Percentiles rank a stretch among this genome's conserved stretches.
Evolutionary conservation across 2,113 vertebrate species (phyloP).

Genomic region (Corythaixoides concolor): DNA sequence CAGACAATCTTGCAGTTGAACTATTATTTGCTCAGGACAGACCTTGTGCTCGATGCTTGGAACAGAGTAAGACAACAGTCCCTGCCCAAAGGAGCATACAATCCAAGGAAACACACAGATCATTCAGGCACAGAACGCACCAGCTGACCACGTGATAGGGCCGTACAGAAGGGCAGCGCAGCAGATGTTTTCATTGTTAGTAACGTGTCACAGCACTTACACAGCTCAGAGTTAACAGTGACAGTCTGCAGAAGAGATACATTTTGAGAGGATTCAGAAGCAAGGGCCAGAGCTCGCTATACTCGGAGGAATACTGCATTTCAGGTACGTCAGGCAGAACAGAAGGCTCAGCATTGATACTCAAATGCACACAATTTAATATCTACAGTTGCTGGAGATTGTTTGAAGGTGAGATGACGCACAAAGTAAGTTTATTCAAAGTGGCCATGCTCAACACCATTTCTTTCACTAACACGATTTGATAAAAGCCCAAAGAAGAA

Average conservation of each 20-base stretch:
- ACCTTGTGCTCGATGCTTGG: slow-evolving; percentile 8
- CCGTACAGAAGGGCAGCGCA: slow-evolving; percentile 11
- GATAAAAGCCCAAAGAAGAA: neutral
- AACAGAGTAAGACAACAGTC: slow-evolving; percentile 17
- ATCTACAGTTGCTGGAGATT: neutral
- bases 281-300: neutral
- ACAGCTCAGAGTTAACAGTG: slow-evolving; percentile 36
- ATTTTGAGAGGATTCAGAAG: slow-evolving; percentile 39
- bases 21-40: neutral
- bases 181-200: slow-evolving; percentile 3
- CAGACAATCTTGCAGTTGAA: neutral
- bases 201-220: slow-evolving; percentile 27
- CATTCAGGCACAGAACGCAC: slow-evolving; percentile 29
- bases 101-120: slow-evolving; percentile 13
- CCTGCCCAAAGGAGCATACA: slow-evolving; percentile 3
- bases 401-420: neutral
- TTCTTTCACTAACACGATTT: neutral
- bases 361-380: neutral
- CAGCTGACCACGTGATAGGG: slow-evolving; percentile 21
- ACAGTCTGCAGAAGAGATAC: slow-evolving; percentile 25
- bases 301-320: neutral
- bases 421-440: neutral
- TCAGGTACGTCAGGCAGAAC: slow-evolving; percentile 3
- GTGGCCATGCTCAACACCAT: neutral
- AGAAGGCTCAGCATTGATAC: slow-evolving; percentile 6